These are phyloP conservation scores for Philotrypesis tridentata DNA, from an alignment of 1,140 invertebrate genomes.

Conservation along the genomic window DNA sequence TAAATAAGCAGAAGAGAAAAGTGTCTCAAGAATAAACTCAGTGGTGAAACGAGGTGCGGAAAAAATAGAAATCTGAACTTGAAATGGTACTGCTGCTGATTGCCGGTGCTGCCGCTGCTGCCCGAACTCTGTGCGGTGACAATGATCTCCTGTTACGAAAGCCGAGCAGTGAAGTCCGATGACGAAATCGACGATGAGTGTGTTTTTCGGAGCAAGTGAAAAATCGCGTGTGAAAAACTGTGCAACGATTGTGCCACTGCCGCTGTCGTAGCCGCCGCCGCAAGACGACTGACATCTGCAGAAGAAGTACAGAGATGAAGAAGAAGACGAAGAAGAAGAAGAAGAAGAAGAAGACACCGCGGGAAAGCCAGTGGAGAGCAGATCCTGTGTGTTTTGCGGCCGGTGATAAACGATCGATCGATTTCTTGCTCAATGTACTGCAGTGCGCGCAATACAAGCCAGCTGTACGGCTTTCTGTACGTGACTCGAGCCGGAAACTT, in stretches of 20 bases:
- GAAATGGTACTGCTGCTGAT: conserved; percentile 13
- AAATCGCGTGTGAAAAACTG: conserved; percentile 39
- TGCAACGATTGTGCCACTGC: background rate
- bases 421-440: background rate
- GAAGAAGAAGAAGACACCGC: background rate
- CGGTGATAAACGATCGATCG: background rate
- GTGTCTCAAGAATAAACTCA: background rate
- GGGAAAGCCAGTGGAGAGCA: background rate
- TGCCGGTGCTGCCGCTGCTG: too few species aligned
- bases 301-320: too few species aligned
- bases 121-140: background rate
- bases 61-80: background rate
- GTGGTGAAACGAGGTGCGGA: background rate
- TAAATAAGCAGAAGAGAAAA: conserved; percentile 7
- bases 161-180: conserved; percentile 9
- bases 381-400: too few species aligned
- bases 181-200: conserved; percentile 17
- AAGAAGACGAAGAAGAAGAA: background rate
- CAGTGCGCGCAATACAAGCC: background rate
- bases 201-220: conserved; percentile 4
- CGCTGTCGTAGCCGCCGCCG: background rate
- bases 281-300: background rate
- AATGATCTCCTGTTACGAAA: conserved; percentile 12
- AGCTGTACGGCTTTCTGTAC: background rate
- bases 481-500: background rate